Evolutionary conservation across 2,797 vertebrate genomes (phyloP).

Genomic region (Danio kyathit): DNA sequence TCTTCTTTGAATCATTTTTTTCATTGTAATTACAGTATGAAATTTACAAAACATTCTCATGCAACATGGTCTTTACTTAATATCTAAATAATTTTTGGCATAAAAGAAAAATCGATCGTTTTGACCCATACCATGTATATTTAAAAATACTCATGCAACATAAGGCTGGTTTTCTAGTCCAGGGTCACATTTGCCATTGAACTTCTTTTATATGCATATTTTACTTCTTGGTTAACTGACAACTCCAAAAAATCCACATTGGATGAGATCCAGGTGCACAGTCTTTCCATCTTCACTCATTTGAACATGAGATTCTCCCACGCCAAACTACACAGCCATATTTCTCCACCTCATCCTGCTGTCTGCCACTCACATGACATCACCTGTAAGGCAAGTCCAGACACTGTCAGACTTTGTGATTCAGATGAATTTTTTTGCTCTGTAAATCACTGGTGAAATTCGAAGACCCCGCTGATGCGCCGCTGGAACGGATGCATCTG

Average conservation of each 20-base stretch:
- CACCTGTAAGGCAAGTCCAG: conserved; percentile 62
- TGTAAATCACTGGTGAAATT: conserved; percentile 65
- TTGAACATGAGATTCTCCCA: conserved; percentile 24
- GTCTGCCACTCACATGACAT: conserved; percentile 55
- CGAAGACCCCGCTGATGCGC: conserved; percentile 58
- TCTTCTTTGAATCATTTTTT: too few species aligned
- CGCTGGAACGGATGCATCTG: conserved; percentile 67
- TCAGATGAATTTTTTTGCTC: conserved; percentile 65
- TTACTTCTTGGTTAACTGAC: conserved; percentile 44
- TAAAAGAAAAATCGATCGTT: too few species aligned
- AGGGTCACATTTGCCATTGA: not conserved
- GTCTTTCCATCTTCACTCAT: conserved; percentile 18
- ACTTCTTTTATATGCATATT: conserved; percentile 9
- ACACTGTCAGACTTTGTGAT: conserved; percentile 70
- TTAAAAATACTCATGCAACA: too few species aligned
- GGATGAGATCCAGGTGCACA: conserved; percentile 46
- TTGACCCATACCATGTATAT: too few species aligned
- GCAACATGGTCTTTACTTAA: too few species aligned
- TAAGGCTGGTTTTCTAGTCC: too few species aligned
- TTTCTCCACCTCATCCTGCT: conserved; percentile 48
- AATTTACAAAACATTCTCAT: too few species aligned
- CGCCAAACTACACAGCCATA: conserved; percentile 13
- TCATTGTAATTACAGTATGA: too few species aligned
- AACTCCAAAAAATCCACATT: conserved; percentile 38
- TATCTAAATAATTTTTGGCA: too few species aligned